Percentiles rank a stretch among this genome's conserved stretches.
Conservation (phyloP, 2,888 invertebrate species). For the Dilophus febrilis region DNA sequence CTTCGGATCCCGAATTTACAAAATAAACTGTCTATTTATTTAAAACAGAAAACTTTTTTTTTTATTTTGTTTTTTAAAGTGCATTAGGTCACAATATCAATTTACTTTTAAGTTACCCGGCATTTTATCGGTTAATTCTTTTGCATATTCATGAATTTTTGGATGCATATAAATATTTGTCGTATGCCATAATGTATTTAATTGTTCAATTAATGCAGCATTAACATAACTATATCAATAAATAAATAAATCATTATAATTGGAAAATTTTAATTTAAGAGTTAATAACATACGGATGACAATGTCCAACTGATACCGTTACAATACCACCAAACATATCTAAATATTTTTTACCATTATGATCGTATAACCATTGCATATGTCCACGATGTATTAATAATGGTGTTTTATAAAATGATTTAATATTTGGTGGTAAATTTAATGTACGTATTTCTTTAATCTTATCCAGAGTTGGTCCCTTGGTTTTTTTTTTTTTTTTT, state of each 20-base stretch:
- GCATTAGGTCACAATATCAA: neutral
- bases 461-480: slow-evolving; percentile 44
- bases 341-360: slow-evolving; percentile 68
- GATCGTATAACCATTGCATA: slow-evolving; percentile 87
- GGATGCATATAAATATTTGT: slow-evolving; percentile 85
- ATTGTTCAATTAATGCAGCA: slow-evolving; percentile 60
- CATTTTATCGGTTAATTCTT: slow-evolving; percentile 59
- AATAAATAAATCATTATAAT: no score
- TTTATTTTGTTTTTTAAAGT: no score
- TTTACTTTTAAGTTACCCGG: slow-evolving; percentile 69
- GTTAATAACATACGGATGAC: slow-evolving; percentile 70
- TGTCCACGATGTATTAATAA: slow-evolving; percentile 69
- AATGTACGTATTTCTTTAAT: slow-evolving; percentile 39
- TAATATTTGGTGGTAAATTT: slow-evolving; percentile 53
- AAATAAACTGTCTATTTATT: slow-evolving; percentile 68
- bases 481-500: no score
- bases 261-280: slow-evolving; percentile 1
- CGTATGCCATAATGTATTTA: slow-evolving; percentile 74
- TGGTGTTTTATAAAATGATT: slow-evolving; percentile 64
- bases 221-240: slow-evolving; percentile 33
- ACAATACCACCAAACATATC: slow-evolving; percentile 96
- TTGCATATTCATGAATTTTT: slow-evolving; percentile 79
- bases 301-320: slow-evolving; percentile 93
- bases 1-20: slow-evolving; percentile 94
- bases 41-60: slow-evolving; percentile 1